phyloP scores from a whole-genome alignment of 2,888 invertebrate genomes.

The Drosophila monieri region DNA sequence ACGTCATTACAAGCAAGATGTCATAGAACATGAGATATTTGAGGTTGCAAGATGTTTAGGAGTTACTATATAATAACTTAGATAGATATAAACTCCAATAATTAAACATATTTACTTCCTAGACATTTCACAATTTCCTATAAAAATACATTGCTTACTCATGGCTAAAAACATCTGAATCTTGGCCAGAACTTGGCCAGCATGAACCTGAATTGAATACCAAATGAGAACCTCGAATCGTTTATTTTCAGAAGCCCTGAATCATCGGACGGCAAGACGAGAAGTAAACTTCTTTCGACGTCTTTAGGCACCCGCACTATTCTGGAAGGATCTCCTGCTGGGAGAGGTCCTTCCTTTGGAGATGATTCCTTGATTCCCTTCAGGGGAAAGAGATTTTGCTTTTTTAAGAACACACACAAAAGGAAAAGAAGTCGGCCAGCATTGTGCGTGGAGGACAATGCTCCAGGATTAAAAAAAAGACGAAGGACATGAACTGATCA shows the following conservation, averaged over 20 bases:
- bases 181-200: constrained; percentile 47
- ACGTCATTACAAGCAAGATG: neutral
- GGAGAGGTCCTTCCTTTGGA: constrained; percentile 4
- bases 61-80: neutral
- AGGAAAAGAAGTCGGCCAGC: constrained; percentile 33
- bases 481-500: constrained; percentile 66
- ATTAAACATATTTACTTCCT: neutral
- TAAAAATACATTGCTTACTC: constrained; percentile 14
- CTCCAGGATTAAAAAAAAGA: constrained; percentile 50
- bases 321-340: constrained; percentile 24
- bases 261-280: constrained; percentile 26
- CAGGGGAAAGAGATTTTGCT: constrained; percentile 29
- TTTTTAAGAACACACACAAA: constrained; percentile 19
- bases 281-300: constrained; percentile 22
- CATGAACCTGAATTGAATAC: constrained; percentile 43
- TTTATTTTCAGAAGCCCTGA: constrained; percentile 43
- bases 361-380: constrained; percentile 42
- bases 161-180: constrained; percentile 13
- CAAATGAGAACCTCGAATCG: constrained; percentile 43
- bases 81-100: neutral
- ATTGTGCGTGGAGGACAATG: constrained; percentile 68
- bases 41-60: neutral
- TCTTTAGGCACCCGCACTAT: constrained; percentile 55
- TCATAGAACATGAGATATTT: neutral
- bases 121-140: neutral